These are phyloP conservation scores for Nebria salina DNA, from an alignment of 2,888 invertebrate genomes.

Conservation along the genomic window DNA sequence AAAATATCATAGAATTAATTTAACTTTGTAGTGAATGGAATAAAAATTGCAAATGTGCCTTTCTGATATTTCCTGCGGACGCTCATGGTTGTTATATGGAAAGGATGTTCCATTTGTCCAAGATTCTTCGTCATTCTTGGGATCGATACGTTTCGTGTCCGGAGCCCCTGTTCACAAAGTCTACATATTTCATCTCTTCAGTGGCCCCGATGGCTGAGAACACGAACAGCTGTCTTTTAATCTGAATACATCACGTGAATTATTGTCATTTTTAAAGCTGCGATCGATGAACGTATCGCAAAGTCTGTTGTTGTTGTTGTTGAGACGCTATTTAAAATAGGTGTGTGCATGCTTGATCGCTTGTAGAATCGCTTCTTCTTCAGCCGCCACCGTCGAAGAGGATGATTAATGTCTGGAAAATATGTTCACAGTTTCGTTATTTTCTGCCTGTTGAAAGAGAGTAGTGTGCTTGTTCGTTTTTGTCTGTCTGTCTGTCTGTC, in stretches of 20 bases:
- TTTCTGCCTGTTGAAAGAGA: constrained; percentile 45
- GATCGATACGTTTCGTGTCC: constrained; percentile 43
- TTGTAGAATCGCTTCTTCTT: constrained; percentile 39
- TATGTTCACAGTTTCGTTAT: constrained; percentile 46
- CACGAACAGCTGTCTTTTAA: constrained; percentile 46
- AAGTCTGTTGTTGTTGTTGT: constrained; percentile 26
- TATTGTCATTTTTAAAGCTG: constrained; percentile 42
- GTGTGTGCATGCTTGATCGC: constrained; percentile 45
- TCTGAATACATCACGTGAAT: constrained; percentile 47
- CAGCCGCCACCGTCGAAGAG: constrained; percentile 12
- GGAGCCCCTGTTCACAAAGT: constrained; percentile 29
- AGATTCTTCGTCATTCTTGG: neutral
- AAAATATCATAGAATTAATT: no score
- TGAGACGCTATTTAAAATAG: constrained; percentile 40
- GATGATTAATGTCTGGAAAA: constrained; percentile 47
- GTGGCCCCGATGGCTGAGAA: constrained; percentile 34
- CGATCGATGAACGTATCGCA: neutral
- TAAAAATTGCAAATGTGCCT: neutral
- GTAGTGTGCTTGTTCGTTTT: constrained; percentile 5
- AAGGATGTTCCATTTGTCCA: constrained; percentile 14
- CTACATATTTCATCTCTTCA: constrained; percentile 43
- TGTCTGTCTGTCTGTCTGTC: constrained; percentile 27
- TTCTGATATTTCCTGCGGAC: neutral
- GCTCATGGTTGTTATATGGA: neutral
- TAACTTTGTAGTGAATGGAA: neutral